phyloP scores from a whole-genome alignment of 1,140 invertebrate species.

The Agrypnia vestita region DNA sequence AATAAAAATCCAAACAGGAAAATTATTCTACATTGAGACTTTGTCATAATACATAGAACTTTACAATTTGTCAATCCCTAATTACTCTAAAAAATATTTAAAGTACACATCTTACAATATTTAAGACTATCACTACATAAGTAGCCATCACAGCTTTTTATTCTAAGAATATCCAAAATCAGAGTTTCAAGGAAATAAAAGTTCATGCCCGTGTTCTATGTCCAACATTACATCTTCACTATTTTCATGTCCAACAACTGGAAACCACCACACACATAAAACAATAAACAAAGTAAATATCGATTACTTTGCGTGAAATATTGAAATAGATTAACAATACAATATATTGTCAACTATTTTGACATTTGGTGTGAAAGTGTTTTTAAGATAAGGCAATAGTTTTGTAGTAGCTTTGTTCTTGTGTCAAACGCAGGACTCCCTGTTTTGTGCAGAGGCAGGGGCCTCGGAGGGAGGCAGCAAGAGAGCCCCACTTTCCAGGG shows the following conservation, averaged over 20 bases:
- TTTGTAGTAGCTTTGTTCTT: background rate
- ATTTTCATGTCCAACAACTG: background rate
- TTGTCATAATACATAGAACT: conserved; percentile 24
- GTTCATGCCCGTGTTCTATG: background rate
- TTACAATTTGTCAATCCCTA: background rate
- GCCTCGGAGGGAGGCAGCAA: conserved; percentile 23
- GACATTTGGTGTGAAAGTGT: too few relatives aligned
- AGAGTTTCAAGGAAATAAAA: background rate
- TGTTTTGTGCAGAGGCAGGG: background rate
- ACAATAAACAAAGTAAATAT: background rate
- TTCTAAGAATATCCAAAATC: conserved; percentile 7
- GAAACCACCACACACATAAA: background rate
- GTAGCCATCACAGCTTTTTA: conserved; percentile 38
- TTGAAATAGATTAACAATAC: too few relatives aligned
- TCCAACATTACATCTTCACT: conserved; percentile 2
- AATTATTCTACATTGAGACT: conserved; percentile 30
- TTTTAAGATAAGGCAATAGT: conserved; percentile 33
- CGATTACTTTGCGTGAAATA: background rate
- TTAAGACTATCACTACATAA: conserved; percentile 13
- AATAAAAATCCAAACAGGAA: conserved; percentile 21
- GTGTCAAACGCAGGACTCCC: conserved; percentile 59
- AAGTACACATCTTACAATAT: conserved; percentile 21
- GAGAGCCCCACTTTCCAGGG: conserved; percentile 54
- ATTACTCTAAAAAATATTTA: conserved; percentile 25
- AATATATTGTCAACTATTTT: too few relatives aligned